These are phyloP conservation scores for Synanthedon vespiformis DNA, from an alignment of 2,888 invertebrate species.

Conservation along the genomic window DNA sequence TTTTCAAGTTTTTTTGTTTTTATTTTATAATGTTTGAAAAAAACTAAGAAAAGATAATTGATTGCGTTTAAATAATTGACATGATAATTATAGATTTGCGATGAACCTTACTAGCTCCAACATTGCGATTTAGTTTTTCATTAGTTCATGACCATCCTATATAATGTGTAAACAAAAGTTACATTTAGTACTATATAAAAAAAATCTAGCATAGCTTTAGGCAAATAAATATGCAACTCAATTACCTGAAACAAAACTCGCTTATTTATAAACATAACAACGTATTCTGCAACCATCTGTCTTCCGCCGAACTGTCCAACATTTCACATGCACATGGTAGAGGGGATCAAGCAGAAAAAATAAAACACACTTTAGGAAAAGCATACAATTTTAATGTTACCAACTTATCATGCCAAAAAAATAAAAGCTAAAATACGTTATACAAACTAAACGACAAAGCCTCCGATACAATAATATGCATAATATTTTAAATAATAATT, in stretches of 20 bases:
- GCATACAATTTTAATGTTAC: constrained; percentile 68
- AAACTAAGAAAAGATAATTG: too few species aligned
- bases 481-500: constrained; percentile 48
- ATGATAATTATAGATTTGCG: too few species aligned
- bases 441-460: constrained; percentile 31
- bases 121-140: too few species aligned
- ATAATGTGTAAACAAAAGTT: too few species aligned
- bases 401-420: constrained; percentile 58
- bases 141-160: too few species aligned
- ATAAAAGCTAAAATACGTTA: constrained; percentile 46
- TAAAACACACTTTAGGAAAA: constrained; percentile 44
- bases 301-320: constrained; percentile 26
- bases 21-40: too few species aligned
- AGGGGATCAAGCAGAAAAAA: constrained; percentile 22
- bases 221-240: neutral
- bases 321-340: constrained; percentile 51
- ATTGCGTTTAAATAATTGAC: too few species aligned
- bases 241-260: neutral
- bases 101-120: too few species aligned
- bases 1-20: too few species aligned
- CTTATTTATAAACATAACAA: constrained; percentile 14
- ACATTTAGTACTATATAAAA: too few species aligned
- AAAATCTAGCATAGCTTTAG: too few species aligned
- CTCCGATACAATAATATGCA: constrained; percentile 45
- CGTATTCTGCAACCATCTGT: constrained; percentile 65